Conservation (phyloP, 2,113 vertebrate genomes). For the Pomatostomus ruficeps region DNA sequence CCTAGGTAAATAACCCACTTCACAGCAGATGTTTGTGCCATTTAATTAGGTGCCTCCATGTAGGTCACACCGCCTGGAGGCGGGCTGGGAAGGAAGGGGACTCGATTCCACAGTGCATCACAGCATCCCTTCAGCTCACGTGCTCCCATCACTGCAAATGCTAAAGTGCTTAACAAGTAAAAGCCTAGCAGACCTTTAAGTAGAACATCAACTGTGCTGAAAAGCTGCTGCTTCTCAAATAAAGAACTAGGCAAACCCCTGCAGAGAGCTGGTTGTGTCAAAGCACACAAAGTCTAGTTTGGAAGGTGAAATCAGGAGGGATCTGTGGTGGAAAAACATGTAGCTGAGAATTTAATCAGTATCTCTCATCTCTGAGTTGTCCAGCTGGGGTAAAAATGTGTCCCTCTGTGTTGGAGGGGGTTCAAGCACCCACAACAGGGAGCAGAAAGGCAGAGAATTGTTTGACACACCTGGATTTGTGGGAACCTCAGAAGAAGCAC, state of each 20-base stretch:
- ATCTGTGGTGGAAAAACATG: neutral
- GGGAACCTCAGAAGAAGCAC: neutral
- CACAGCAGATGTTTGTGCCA: neutral
- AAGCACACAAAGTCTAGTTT: neutral
- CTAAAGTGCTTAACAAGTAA: neutral
- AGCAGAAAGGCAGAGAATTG: neutral
- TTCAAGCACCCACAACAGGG: neutral
- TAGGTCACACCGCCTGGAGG: conserved; percentile 24
- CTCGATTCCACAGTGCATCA: neutral
- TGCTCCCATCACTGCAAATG: neutral
- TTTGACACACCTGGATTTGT: neutral
- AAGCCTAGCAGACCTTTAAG: neutral
- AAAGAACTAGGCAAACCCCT: neutral
- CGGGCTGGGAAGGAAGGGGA: neutral
- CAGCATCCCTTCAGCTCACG: neutral
- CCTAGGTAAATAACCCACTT: conserved; percentile 3
- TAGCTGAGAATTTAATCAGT: neutral
- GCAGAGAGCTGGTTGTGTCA: neutral
- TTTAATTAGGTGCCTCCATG: conserved; percentile 18
- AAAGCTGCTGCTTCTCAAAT: neutral
- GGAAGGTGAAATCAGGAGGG: neutral
- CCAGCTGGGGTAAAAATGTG: neutral
- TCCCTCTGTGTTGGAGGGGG: neutral
- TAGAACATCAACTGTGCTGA: neutral
- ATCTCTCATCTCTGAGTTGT: neutral